These are phyloP conservation scores for Epinephelus awoara DNA, from an alignment of 2,797 vertebrate species.

Conservation along the genomic window DNA sequence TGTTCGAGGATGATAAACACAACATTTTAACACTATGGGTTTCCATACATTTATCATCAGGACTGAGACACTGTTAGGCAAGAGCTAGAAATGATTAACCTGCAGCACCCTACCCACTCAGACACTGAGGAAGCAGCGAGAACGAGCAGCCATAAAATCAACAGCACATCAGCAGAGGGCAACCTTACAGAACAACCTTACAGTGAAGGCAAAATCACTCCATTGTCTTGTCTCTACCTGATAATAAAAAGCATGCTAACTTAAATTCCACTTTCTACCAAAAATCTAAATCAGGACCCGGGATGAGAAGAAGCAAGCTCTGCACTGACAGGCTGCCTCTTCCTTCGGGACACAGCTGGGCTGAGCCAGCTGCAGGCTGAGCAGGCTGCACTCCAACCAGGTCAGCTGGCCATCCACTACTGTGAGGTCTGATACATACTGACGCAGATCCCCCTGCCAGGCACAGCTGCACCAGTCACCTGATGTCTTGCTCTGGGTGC, in stretches of 20 bases:
- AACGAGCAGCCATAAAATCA: constrained; percentile 42
- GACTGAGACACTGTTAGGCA: neutral
- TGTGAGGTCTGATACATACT: constrained; percentile 59
- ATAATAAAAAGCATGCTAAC: constrained; percentile 2
- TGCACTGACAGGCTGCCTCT: neutral
- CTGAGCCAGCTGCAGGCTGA: constrained; percentile 13
- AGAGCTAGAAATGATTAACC: constrained; percentile 53
- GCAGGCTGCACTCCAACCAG: constrained; percentile 55
- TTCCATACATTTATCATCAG: constrained; percentile 4
- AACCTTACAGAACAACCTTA: constrained; percentile 1
- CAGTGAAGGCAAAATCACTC: neutral
- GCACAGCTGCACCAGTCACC: constrained; percentile 74
- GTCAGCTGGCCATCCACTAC: constrained; percentile 59
- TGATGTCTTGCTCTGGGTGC: constrained; percentile 75
- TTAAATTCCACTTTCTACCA: neutral
- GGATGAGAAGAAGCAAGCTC: neutral
- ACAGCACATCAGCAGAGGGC: constrained; percentile 19
- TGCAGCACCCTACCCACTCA: constrained; percentile 29
- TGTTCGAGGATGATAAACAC: neutral
- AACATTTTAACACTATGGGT: neutral
- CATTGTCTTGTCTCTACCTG: neutral
- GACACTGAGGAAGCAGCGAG: neutral
- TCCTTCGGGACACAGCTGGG: neutral
- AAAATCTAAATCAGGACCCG: constrained; percentile 14
- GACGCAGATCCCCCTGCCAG: constrained; percentile 66